Conservation (phyloP, 1,140 invertebrate species). For the Drosophila kohkoa region DNA sequence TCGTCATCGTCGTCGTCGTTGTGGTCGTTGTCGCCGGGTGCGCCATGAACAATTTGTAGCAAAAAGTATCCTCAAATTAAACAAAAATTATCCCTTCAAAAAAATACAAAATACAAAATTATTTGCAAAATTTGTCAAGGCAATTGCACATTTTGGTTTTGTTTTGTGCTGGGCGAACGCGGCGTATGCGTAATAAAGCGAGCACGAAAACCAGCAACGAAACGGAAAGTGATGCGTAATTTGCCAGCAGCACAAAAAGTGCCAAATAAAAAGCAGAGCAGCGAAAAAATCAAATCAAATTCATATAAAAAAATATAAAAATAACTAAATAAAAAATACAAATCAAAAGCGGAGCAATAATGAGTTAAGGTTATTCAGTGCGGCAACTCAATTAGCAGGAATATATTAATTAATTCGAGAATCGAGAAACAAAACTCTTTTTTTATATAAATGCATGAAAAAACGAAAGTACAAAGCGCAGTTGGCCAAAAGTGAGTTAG, state of each 20-base stretch:
- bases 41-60: not conserved
- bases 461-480: conserved; percentile 71
- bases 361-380: conserved; percentile 35
- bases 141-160: conserved; percentile 10
- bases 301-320: conserved; percentile 15
- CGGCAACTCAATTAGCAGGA: conserved; percentile 43
- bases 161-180: conserved; percentile 47
- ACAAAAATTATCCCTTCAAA: not conserved
- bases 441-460: conserved; percentile 11
- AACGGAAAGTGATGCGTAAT: conserved; percentile 82
- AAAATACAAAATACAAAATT: not conserved
- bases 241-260: conserved; percentile 53
- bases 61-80: not conserved
- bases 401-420: conserved; percentile 36
- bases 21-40: not conserved
- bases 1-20: not conserved
- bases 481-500: conserved; percentile 18
- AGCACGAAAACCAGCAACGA: conserved; percentile 66
- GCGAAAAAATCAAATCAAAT: conserved; percentile 14
- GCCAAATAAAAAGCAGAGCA: conserved; percentile 1
- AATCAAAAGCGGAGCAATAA: conserved; percentile 36
- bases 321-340: not conserved
- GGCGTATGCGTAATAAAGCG: conserved; percentile 74
- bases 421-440: conserved; percentile 13
- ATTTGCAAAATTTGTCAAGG: not conserved